Conservation (phyloP, 2,888 invertebrate species). For the Spisula solida region DNA sequence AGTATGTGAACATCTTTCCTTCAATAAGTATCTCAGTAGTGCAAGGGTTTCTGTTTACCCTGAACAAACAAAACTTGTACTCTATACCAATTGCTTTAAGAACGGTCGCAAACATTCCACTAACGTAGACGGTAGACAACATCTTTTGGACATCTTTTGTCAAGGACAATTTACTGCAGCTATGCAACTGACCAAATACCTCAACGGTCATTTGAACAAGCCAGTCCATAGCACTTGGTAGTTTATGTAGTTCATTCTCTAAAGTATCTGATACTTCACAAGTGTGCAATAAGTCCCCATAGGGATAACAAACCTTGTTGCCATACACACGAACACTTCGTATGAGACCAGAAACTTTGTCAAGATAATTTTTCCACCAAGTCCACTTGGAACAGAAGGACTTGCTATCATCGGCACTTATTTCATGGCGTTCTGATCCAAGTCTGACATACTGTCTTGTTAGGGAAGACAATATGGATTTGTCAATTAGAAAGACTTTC, state of each 20-base stretch:
- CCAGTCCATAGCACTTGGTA: not conserved
- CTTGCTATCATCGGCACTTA: not conserved
- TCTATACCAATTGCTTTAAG: not conserved
- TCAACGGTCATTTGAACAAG: not conserved
- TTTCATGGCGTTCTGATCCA: no score
- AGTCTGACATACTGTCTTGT: not conserved
- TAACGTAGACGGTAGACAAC: not conserved
- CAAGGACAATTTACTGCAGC: not conserved
- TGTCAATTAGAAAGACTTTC: not conserved
- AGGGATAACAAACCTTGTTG: not conserved
- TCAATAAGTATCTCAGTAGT: not conserved
- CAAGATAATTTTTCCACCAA: constrained; percentile 8
- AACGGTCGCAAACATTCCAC: not conserved
- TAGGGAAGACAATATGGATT: not conserved
- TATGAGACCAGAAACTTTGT: not conserved
- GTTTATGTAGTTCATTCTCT: not conserved
- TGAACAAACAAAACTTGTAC: not conserved
- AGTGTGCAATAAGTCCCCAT: not conserved
- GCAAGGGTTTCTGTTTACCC: not conserved
- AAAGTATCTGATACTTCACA: not conserved
- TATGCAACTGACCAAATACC: not conserved
- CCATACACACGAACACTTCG: not conserved
- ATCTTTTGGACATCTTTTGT: not conserved
- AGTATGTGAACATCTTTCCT: not conserved
- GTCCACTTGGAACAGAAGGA: not conserved